Evolutionary conservation across 2,888 invertebrate species (phyloP).

Genomic region (Reticulitermes lucifugus): DNA sequence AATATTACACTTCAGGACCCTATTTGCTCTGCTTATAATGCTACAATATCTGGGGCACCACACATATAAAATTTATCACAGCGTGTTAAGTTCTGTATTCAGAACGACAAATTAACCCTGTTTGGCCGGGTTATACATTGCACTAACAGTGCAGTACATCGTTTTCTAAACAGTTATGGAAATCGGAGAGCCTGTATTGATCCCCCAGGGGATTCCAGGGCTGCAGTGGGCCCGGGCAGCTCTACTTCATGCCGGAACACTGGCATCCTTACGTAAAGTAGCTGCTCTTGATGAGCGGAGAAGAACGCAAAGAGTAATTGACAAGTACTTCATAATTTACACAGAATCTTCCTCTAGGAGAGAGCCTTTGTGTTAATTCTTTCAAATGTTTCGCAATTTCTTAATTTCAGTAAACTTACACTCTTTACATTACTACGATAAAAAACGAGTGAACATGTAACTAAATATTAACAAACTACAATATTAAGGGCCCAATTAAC

Average conservation of each 20-base stretch:
- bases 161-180: constrained; percentile 42
- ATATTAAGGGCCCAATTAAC: too few relatives aligned
- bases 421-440: too few relatives aligned
- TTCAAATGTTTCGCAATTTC: too few relatives aligned
- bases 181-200: constrained; percentile 39
- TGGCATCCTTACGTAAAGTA: not conserved
- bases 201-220: constrained; percentile 34
- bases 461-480: too few relatives aligned
- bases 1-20: too few relatives aligned
- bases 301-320: not conserved
- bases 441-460: too few relatives aligned
- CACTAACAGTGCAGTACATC: constrained; percentile 1
- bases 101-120: not conserved
- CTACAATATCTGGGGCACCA: too few relatives aligned
- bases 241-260: not conserved
- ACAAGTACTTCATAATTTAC: not conserved
- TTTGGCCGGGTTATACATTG: not conserved
- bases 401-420: too few relatives aligned
- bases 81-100: not conserved
- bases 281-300: not conserved
- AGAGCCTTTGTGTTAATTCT: too few relatives aligned
- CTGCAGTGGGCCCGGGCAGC: not conserved
- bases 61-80: too few relatives aligned
- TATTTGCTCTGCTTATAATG: too few relatives aligned
- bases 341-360: too few relatives aligned